Evolutionary conservation across 2,888 invertebrate genomes (phyloP), one percentile per base, ranked within the genome.

Genomic region (Frankliniella fusca): DNA sequence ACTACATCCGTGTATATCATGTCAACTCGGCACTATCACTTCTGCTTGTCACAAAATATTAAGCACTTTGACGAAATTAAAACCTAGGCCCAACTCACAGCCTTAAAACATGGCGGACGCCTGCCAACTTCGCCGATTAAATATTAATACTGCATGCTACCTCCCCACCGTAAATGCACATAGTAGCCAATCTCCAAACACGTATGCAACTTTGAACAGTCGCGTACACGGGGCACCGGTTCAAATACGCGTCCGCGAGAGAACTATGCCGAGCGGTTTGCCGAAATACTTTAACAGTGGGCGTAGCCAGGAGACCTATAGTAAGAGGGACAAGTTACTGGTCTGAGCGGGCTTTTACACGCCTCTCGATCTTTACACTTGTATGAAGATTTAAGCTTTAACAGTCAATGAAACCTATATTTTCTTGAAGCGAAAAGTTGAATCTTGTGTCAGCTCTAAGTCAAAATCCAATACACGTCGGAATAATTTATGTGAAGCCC

Each of bases 141-240:
- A 76, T 76, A 76, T 76, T 76, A 76, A 76, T 76, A 76, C 70
- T 76, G 70, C 70, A 76, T 76, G 70, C 70, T 76, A 76, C 70
- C 70, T 76, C 70, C 38, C 70, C 70, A 76, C 70, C 70, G 70
- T 76, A 76, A 76, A 76, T 76, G 70, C 70, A 76, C 70, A 76
- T 76, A 76, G 70, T 27, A 76, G 70, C 70, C 70, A 76, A 76
- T 76, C 70, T 76, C 27, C 70, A 76, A 27, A 76, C 70, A 76
- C 70, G 70, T 76, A 76, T 76, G 70, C 70, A 76, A 76, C 70
- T 27, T 27, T 10, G 70, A 23, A 76, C 27, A 27, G 11, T 76
- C 27, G 70, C 12, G 27, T 12, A 27, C 70, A 27, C 70, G 10
- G 27, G 70, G 70, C 70, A 76, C 70, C 27, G 70, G 70, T 76